Evolutionary conservation across 2,888 invertebrate species (phyloP).

Genomic region (Resseliella maxima): DNA sequence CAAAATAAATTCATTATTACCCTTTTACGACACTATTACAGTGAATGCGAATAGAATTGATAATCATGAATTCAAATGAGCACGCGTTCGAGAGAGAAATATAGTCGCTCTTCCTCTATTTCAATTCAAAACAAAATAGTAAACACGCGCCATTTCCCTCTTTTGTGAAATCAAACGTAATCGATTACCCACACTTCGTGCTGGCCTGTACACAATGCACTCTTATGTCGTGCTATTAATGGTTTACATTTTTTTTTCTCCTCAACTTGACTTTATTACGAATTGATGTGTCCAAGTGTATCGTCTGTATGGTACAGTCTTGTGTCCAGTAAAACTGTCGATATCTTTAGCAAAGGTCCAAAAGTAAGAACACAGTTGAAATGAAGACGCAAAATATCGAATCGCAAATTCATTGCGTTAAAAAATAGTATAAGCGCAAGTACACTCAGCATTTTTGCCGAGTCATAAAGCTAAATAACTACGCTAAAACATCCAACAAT

Average conservation of each 20-base stretch:
- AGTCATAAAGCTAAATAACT: constrained; percentile 24
- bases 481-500: not conserved
- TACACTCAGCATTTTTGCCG: constrained; percentile 3
- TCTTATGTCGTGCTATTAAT: constrained; percentile 17
- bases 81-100: constrained; percentile 30
- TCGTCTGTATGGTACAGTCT: not conserved
- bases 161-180: constrained; percentile 8
- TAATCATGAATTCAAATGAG: constrained; percentile 51
- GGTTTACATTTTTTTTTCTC: not conserved
- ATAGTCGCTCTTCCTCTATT: not conserved
- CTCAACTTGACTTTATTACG: not conserved
- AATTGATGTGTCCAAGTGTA: not conserved
- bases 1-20: not conserved
- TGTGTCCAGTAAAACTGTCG: not conserved
- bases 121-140: not conserved
- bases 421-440: not conserved
- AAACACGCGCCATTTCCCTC: constrained; percentile 4
- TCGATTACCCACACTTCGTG: constrained; percentile 36
- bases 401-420: not conserved
- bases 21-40: not conserved
- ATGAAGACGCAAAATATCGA: not conserved
- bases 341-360: not conserved
- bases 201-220: not conserved
- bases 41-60: constrained; percentile 17
- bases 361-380: not conserved